Percentiles rank a stretch among this genome's conserved stretches.
Evolutionary conservation across 1,140 invertebrate genomes (phyloP).

Genomic region (Drosophila orena): DNA sequence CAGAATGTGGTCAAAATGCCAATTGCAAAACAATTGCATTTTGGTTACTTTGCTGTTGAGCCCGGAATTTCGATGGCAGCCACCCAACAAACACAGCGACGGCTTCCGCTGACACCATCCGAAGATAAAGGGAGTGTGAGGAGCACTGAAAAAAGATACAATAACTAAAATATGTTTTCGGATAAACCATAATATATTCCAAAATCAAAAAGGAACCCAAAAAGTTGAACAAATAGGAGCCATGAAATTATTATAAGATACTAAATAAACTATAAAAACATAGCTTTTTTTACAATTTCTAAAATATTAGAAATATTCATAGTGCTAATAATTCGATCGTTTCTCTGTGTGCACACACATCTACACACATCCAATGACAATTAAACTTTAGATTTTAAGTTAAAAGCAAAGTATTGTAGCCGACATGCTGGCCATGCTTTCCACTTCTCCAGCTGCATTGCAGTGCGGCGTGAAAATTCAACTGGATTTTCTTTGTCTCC

Average conservation of each 20-base stretch:
- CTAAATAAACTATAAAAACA: too few relatives aligned
- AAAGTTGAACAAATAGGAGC: too few relatives aligned
- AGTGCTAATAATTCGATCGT: neutral
- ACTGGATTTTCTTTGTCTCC: conserved; percentile 44
- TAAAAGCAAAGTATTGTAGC: conserved; percentile 82
- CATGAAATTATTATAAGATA: too few relatives aligned
- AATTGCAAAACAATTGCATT: conserved; percentile 84
- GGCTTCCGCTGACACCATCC: conserved; percentile 68
- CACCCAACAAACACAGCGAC: conserved; percentile 77
- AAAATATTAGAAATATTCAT: neutral
- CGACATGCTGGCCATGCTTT: conserved; percentile 1
- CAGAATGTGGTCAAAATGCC: conserved; percentile 84
- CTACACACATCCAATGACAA: conserved; percentile 39
- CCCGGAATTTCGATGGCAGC: conserved; percentile 81
- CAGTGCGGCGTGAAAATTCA: conserved; percentile 34
- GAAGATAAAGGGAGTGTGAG: conserved; percentile 5
- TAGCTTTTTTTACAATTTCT: neutral
- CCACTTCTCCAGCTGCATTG: neutral
- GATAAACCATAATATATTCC: too few relatives aligned
- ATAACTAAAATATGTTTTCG: neutral
- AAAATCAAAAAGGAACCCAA: too few relatives aligned
- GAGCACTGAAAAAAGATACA: conserved; percentile 10
- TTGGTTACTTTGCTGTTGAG: conserved; percentile 84
- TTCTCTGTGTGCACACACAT: conserved; percentile 18
- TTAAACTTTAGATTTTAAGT: conserved; percentile 53